Evolutionary conservation across 2,888 invertebrate species (phyloP).

Genomic region (Cynaeus angustus): DNA sequence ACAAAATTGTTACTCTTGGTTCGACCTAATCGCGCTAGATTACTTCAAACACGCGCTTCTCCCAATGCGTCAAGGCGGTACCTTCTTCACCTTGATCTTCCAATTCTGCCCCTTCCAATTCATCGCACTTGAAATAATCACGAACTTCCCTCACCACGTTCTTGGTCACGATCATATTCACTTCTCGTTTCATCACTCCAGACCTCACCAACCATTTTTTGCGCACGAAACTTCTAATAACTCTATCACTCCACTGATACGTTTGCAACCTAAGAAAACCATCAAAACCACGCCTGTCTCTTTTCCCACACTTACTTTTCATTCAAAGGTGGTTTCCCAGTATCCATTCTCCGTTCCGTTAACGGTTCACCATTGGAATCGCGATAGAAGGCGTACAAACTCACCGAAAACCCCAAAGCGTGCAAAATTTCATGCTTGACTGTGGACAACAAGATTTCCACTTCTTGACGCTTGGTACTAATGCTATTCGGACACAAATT

Average conservation of each 20-base stretch:
- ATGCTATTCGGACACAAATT: conserved; percentile 97
- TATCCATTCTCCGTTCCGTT: conserved; percentile 85
- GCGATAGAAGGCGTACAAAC: conserved; percentile 96
- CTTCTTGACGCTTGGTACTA: conserved; percentile 91
- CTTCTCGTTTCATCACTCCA: conserved; percentile 67
- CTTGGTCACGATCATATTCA: conserved; percentile 81
- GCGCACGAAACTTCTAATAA: conserved; percentile 84
- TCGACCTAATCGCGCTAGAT: background rate
- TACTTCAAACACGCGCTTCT: conserved; percentile 98
- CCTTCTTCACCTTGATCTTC: conserved; percentile 99
- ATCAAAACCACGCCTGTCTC: background rate
- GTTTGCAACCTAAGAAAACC: conserved; percentile 79
- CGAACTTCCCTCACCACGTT: conserved; percentile 91
- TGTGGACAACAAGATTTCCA: conserved; percentile 93
- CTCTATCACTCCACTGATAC: conserved; percentile 94
- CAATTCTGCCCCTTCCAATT: conserved; percentile 95
- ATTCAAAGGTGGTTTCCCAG: conserved; percentile 91
- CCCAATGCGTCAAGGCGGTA: conserved; percentile 98
- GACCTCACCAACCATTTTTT: conserved; percentile 66
- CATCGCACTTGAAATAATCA: conserved; percentile 89
- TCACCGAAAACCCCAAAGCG: conserved; percentile 97
- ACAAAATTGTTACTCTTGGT: conserved; percentile 10
- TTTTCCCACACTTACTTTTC: conserved; percentile 78
- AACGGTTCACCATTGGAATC: conserved; percentile 92
- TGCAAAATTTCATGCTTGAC: conserved; percentile 99